Evolutionary conservation across 2,888 invertebrate species (phyloP).

Genomic region (Drosophila buzzatii): DNA sequence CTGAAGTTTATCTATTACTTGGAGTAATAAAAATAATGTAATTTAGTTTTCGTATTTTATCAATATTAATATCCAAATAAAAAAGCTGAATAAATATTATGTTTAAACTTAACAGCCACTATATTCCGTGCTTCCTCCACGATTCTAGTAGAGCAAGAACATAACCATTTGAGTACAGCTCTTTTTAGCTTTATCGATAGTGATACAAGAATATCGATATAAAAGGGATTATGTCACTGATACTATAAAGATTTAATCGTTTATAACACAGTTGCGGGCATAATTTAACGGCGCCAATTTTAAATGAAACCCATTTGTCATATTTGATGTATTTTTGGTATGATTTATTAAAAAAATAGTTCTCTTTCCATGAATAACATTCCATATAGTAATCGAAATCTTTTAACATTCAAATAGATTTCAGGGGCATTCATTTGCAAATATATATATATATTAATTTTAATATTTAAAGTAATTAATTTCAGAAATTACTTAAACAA

Average conservation of each 20-base stretch:
- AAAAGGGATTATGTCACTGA: background rate
- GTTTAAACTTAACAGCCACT: constrained; percentile 21
- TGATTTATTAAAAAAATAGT: constrained; percentile 80
- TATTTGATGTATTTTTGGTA: constrained; percentile 27
- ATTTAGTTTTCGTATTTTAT: background rate
- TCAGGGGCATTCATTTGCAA: constrained; percentile 45
- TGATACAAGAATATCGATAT: constrained; percentile 14
- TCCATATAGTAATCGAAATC: constrained; percentile 64
- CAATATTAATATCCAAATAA: fast-evolving
- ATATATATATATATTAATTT: constrained; percentile 31
- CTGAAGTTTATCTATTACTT: background rate
- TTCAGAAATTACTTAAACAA: constrained; percentile 42
- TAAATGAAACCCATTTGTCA: background rate
- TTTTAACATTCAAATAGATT: constrained; percentile 66
- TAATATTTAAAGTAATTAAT: constrained; percentile 27
- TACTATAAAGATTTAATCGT: background rate
- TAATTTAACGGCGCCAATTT: background rate
- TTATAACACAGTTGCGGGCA: background rate
- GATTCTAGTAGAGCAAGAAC: background rate
- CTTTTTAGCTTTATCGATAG: constrained; percentile 4
- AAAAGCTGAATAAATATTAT: background rate
- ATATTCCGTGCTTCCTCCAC: background rate
- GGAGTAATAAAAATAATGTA: background rate
- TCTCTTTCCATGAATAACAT: constrained; percentile 73
- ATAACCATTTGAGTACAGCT: background rate